Conservation (phyloP, 2,888 invertebrate species). For the Euproctis similis region DNA sequence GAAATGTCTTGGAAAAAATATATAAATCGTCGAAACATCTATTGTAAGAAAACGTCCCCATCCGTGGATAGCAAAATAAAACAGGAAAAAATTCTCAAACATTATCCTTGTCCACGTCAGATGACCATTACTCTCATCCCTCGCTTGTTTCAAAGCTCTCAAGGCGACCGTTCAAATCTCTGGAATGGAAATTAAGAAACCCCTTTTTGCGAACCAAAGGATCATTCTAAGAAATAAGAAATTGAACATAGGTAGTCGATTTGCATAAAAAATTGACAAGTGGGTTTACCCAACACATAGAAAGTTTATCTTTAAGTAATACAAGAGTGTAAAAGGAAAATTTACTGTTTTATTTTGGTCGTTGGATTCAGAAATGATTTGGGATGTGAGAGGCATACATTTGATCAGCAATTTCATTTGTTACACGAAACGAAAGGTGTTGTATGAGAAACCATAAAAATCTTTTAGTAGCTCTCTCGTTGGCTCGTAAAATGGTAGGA, state of each 20-base stretch:
- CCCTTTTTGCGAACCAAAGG: slow-evolving; percentile 25
- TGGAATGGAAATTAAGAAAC: slow-evolving; percentile 47
- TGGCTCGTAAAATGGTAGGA: background rate
- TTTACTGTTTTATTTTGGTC: slow-evolving; percentile 19
- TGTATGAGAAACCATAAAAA: slow-evolving; percentile 1
- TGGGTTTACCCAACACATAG: slow-evolving; percentile 27
- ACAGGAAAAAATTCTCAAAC: slow-evolving; percentile 7
- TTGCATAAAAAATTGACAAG: slow-evolving; percentile 54
- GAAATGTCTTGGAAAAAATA: background rate
- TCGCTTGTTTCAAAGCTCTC: slow-evolving; percentile 17
- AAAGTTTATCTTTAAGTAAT: slow-evolving; percentile 20
- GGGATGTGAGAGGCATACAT: slow-evolving; percentile 7
- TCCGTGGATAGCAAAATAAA: slow-evolving; percentile 14
- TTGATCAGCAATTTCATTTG: slow-evolving; percentile 1
- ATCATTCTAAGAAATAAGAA: slow-evolving; percentile 37
- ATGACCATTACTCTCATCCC: slow-evolving; percentile 11
- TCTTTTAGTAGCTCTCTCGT: background rate
- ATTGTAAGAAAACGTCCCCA: no score
- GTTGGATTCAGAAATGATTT: slow-evolving; percentile 17
- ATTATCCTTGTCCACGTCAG: slow-evolving; percentile 8
- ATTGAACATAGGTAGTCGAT: slow-evolving; percentile 43
- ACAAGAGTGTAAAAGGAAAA: slow-evolving; percentile 15
- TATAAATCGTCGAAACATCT: no score
- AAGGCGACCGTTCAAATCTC: slow-evolving; percentile 25
- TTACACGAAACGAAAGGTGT: background rate